Base-by-base conservation (phyloP, 2,113 vertebrate genomes). In the Colossoma macropomum region DNA sequence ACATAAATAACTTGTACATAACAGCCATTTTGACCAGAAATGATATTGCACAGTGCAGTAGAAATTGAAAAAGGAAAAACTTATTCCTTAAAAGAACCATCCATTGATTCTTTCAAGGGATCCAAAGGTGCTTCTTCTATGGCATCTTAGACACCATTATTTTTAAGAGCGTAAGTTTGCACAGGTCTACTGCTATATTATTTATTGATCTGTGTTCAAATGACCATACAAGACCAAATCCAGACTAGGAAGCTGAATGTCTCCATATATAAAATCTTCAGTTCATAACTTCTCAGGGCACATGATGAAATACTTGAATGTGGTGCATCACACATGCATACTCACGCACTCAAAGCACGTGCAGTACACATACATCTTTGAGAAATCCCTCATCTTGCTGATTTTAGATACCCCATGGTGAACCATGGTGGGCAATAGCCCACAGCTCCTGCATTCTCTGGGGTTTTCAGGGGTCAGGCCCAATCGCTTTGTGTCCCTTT, bases 401-500 rank as follows among this genome's bases (percentile, higher is more conserved):
- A 65, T 54, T 50, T 77, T 45, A 59, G 52, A 62, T 59, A 56
- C 70, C n/a, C 38, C 54, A 72, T 32, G 15, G 48, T 38, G 38
- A 59, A 27, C 41, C 10, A 23, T 59, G 21, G 38, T 3, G 27
- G 23, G 69, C 32, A 16, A 50, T 54, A 32, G 38, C n/a, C 23
- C 19, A 48, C 71, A 23, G 80, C 87, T 91, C 88, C 85, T 87
- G 82, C 56, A 25, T 25, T 87, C 88, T 90, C 87, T 87, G 73
- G 73, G 86, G 80, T 76, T 84, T 92, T 91, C 87, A 89, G 82
- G 68, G 66, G 25, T 74, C 77, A 45, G 62, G 27, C 59, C 81
- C 11, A 41, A 52, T 52, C 32, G 60, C 83, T 86, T 89, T 91
- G 85, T 90, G 81, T 76, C 15, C 50, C 90, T 82, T 91, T 90